phyloP scores from a whole-genome alignment of 1,140 invertebrate species.

The Rhopalosiphum maidis region DNA sequence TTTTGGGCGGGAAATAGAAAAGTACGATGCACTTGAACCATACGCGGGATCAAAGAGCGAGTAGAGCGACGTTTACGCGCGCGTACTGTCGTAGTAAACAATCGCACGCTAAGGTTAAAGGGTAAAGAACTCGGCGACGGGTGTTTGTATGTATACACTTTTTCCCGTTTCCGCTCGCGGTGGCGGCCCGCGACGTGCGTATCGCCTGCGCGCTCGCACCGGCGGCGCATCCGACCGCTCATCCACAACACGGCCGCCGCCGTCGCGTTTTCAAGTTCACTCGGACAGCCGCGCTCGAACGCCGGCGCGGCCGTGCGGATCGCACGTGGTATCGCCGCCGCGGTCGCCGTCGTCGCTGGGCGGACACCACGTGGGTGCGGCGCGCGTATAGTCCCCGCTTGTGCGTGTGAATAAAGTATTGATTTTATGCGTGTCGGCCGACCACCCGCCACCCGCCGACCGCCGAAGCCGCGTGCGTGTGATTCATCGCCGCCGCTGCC shows the following conservation, averaged over 20 bases:
- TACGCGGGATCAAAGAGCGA: neutral
- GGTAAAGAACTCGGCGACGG: neutral
- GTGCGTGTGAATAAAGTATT: slow-evolving; percentile 48
- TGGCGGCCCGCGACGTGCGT: neutral
- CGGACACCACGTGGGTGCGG: slow-evolving; percentile 40
- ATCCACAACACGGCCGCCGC: neutral
- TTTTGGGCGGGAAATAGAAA: neutral
- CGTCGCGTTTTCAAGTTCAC: slow-evolving; percentile 57
- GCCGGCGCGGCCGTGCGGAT: slow-evolving; percentile 30
- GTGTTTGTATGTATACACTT: slow-evolving; percentile 1
- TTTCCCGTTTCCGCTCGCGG: neutral
- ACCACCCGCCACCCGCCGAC: neutral
- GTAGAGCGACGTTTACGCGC: slow-evolving; percentile 16
- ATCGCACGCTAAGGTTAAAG: slow-evolving; percentile 39
- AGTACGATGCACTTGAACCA: neutral
- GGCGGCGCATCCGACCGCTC: neutral
- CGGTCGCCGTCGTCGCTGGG: slow-evolving; percentile 14
- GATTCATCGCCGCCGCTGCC: slow-evolving; percentile 33
- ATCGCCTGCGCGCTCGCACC: neutral
- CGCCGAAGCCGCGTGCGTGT: neutral
- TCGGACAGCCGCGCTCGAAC: slow-evolving; percentile 51
- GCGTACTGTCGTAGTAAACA: slow-evolving; percentile 26
- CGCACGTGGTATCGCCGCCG: slow-evolving; percentile 25
- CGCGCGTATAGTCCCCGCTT: neutral
- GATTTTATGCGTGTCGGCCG: slow-evolving; percentile 43